Conservation (phyloP, 2,113 vertebrate species). For the Rhynchopsitta pachyrhyncha region DNA sequence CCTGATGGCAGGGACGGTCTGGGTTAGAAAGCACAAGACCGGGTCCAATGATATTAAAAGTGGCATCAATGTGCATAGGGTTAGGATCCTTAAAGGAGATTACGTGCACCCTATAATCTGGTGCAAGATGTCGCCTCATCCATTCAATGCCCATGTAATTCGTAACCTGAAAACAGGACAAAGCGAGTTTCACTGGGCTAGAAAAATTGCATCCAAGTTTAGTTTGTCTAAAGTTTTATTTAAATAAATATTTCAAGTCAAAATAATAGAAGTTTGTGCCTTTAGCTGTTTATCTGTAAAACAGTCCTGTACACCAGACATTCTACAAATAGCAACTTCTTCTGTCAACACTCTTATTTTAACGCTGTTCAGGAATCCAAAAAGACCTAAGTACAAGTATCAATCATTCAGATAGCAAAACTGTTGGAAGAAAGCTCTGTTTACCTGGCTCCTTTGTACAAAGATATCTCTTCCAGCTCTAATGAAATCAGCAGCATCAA, state of each 20-base stretch:
- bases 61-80: slow-evolving; percentile 98
- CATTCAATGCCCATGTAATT: slow-evolving; percentile 96
- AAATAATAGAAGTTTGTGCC: not conserved
- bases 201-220: not conserved
- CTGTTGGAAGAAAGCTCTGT: not conserved
- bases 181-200: not conserved
- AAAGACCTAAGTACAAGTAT: not conserved
- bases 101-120: slow-evolving; percentile 91
- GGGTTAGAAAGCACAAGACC: slow-evolving; percentile 96
- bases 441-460: slow-evolving; percentile 96
- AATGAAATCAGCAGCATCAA: slow-evolving; percentile 98
- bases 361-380: not conserved
- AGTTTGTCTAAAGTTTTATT: not conserved
- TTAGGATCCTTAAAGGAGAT: slow-evolving; percentile 97
- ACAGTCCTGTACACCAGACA: not conserved
- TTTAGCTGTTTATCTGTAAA: not conserved
- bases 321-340: not conserved
- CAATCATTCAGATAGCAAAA: not conserved
- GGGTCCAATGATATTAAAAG: slow-evolving; percentile 97
- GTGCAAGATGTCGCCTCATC: slow-evolving; percentile 95
- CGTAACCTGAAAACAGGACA: slow-evolving; percentile 83
- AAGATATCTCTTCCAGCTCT: slow-evolving; percentile 96
- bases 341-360: not conserved
- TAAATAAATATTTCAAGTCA: not conserved
- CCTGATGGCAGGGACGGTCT: slow-evolving; percentile 94